Conservation (phyloP, 1,140 invertebrate genomes). For the Micrasema longulum region DNA sequence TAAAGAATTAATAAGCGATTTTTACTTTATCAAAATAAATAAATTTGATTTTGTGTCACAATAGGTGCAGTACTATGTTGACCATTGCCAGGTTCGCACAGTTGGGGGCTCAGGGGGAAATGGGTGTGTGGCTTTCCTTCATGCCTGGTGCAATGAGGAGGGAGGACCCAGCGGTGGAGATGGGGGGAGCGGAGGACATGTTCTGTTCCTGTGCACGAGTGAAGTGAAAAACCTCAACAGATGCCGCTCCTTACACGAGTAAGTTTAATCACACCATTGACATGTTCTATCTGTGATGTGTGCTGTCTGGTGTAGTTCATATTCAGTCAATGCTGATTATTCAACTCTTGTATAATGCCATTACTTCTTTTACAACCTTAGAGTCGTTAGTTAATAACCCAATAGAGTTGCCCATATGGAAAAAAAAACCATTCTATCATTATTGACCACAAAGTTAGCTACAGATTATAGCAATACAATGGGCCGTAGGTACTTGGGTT, state of each 20-base stretch:
- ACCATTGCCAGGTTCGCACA: conserved; percentile 73
- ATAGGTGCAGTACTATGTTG: conserved; percentile 75
- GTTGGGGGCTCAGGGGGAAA: conserved; percentile 92
- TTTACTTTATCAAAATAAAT: neutral
- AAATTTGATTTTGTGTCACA: neutral
- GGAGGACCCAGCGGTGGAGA: conserved; percentile 97
- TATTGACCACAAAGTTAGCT: too few species aligned
- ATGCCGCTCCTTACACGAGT: conserved; percentile 66
- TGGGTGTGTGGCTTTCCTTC: conserved; percentile 89
- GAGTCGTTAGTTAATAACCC: too few species aligned
- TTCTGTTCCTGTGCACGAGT: conserved; percentile 84
- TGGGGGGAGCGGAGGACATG: conserved; percentile 97
- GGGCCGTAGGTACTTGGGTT: too few species aligned
- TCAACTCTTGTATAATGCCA: too few species aligned
- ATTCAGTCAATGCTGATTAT: neutral
- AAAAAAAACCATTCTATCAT: too few species aligned
- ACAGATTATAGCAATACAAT: too few species aligned
- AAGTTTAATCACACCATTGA: conserved; percentile 19
- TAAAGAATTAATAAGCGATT: too few species aligned
- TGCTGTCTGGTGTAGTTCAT: too few species aligned
- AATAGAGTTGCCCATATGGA: too few species aligned
- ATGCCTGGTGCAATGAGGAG: conserved; percentile 79
- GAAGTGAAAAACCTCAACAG: conserved; percentile 82
- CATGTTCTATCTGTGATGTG: too few species aligned
- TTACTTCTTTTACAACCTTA: too few species aligned